These are phyloP conservation scores for Brachionus paranguensis DNA, from an alignment of 1,140 invertebrate species.

Conservation along the genomic window DNA sequence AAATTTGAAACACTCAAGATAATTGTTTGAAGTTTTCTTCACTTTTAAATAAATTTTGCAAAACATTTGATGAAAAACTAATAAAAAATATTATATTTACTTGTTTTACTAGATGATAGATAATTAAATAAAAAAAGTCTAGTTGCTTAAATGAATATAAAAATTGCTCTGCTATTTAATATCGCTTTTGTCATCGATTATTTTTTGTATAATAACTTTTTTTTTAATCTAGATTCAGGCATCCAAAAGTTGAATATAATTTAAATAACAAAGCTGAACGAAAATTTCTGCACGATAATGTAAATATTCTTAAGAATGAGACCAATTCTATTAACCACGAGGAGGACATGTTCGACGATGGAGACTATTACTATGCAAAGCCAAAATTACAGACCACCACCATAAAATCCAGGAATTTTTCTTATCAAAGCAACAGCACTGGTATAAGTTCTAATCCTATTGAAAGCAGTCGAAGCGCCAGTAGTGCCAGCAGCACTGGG, in stretches of 20 bases:
- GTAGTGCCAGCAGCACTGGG: background rate
- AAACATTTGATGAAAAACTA: no score
- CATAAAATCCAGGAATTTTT: background rate
- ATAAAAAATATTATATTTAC: no score
- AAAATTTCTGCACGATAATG: background rate
- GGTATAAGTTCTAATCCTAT: background rate
- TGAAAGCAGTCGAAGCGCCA: background rate
- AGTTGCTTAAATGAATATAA: background rate
- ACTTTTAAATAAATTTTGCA: no score
- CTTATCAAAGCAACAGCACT: background rate
- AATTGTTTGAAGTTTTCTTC: no score
- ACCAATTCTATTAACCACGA: background rate
- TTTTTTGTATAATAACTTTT: background rate
- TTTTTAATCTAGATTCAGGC: background rate
- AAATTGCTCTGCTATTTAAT: background rate
- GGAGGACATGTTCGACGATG: conserved; percentile 13
- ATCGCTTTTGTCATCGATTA: background rate
- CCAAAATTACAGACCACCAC: conserved; percentile 3
- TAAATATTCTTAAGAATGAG: background rate
- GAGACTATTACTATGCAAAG: conserved; percentile 22
- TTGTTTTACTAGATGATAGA: no score
- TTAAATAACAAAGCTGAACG: background rate
- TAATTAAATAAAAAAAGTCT: no score
- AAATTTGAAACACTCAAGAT: no score
- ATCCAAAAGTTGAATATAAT: conserved; percentile 3